These are phyloP conservation scores for Liodrosophila aerea DNA, from an alignment of 2,888 invertebrate species.

Conservation along the genomic window DNA sequence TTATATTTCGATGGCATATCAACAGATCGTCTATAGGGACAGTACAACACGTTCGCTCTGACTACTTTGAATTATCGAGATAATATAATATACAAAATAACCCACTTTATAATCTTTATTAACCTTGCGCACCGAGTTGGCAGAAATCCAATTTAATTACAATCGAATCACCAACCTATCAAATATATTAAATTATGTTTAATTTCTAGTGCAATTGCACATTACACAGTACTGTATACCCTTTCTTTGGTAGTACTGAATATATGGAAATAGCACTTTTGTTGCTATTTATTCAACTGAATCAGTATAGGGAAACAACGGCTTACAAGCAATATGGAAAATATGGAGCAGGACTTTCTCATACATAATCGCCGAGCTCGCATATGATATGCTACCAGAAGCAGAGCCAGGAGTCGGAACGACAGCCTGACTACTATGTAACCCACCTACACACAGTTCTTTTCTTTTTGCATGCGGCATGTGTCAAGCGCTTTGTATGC, in stretches of 20 bases:
- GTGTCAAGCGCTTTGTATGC: constrained; percentile 64
- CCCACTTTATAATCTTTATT: no score
- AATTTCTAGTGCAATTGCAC: no score
- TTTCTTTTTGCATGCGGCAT: constrained; percentile 49
- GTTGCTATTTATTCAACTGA: constrained; percentile 68
- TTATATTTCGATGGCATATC: no score
- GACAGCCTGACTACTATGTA: constrained; percentile 28
- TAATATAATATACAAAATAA: no score
- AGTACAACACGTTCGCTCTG: no score
- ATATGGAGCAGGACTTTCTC: background rate
- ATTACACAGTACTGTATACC: background rate
- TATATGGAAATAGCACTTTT: constrained; percentile 37
- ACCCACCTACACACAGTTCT: constrained; percentile 41
- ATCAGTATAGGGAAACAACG: constrained; percentile 55
- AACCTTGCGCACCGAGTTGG: no score
- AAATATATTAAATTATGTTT: no score
- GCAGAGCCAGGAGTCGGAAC: constrained; percentile 19
- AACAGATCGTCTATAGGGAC: no score
- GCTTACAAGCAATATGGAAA: constrained; percentile 36
- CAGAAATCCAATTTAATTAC: no score
- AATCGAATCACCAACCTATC: no score
- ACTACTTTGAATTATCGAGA: no score
- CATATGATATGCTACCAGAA: constrained; percentile 56
- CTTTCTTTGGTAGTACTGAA: constrained; percentile 4
- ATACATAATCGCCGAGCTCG: constrained; percentile 14